Evolutionary conservation across 64 coral and sea anemone species (phyloP).

Genomic region (Astreopora myriophthalma): DNA sequence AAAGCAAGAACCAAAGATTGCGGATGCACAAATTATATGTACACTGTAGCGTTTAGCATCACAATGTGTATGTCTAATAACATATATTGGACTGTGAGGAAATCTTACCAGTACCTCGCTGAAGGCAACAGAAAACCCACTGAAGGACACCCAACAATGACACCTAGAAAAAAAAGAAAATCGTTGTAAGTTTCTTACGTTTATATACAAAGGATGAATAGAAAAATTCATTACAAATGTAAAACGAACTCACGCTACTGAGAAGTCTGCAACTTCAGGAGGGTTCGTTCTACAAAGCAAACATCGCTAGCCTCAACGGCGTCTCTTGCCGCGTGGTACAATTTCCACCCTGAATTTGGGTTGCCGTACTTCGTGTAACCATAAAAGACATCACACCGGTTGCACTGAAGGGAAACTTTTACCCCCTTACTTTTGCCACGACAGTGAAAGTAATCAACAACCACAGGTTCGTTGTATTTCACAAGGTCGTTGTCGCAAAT

Average conservation of each 20-base stretch:
- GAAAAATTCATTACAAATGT: background rate
- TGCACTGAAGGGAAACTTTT: background rate
- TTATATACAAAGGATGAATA: background rate
- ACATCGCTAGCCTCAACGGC: background rate
- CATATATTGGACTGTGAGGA: too few species aligned
- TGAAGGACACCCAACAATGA: conserved; percentile 14
- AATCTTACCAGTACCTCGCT: background rate
- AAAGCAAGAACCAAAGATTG: too few species aligned
- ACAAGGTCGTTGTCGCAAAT: background rate
- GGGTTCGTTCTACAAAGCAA: background rate
- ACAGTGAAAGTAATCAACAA: background rate
- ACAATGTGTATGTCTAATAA: too few species aligned
- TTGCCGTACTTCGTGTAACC: background rate
- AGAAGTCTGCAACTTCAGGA: background rate
- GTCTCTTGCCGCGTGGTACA: background rate
- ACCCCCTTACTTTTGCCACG: background rate
- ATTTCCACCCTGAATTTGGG: background rate
- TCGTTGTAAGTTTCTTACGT: background rate
- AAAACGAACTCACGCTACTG: background rate
- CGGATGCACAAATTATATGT: too few species aligned
- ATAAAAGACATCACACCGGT: background rate
- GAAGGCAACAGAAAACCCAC: conserved; percentile 1
- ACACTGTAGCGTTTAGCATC: too few species aligned
- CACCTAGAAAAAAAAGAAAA: background rate
- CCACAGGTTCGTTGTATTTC: background rate